Evolutionary conservation across 1,140 invertebrate genomes (phyloP), one percentile per base, ranked within the genome.

Genomic region (Bilobella aurantiaca): DNA sequence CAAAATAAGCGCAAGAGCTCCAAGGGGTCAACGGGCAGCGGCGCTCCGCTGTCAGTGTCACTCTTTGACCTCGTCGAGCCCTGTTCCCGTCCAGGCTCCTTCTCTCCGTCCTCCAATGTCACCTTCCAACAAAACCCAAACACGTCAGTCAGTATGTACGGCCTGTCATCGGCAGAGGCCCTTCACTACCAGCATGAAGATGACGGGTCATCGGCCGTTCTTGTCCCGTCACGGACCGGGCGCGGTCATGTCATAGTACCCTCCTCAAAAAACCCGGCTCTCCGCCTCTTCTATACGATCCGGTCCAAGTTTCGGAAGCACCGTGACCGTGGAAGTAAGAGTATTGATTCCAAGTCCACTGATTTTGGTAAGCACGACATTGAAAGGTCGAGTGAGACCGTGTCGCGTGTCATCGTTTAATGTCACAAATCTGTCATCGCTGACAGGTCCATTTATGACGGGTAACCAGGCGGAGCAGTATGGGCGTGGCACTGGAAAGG

Each of bases 91-190:
- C 59, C 67, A 30, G 58, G 58, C 37, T 34, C 58, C 16, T 18
- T 57, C 16, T 12, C 59, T 8, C 0, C 46, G 42, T 58, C 53
- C 5, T 5, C 28, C 8, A 28, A 28, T 58, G 34, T 23, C 23
- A 28, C 14, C 5, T 56, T 63, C 27, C 47, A 32, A 32, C 32
- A 64, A 18, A 34, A 30, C 47, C 47, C 25, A 46, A 34, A 53
- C 23, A 71, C 66, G 31, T 71, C 69, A 18, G 64, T 71, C 14
- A 71, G 70, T 49, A 69, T 71, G 67, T 69, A 69, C 42, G 70
- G 70, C 12, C 29, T 71, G 25, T 21, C 64, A 2, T 32, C 29
- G 25, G 37, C 30, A 64, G 16, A 3, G 21, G n/a, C 32, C 16
- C n/a, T n/a, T n/a, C n/a, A n/a, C n/a, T n/a, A n/a, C n/a, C n/a